These are phyloP conservation scores for Tetragonisca angustula DNA, from an alignment of 2,888 invertebrate genomes.

Conservation along the genomic window DNA sequence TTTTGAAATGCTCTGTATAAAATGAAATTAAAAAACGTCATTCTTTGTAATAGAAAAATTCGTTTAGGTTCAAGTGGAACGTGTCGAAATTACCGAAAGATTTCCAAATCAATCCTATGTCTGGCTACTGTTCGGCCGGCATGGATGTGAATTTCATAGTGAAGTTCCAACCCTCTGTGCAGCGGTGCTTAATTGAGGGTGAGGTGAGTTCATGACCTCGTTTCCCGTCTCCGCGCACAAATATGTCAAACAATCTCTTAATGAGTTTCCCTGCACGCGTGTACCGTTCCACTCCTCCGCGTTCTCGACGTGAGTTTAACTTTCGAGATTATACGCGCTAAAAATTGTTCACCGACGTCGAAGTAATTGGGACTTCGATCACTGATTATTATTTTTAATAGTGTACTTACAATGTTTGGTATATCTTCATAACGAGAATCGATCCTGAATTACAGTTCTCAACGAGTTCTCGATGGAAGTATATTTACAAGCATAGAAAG, in stretches of 20 bases:
- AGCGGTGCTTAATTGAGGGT: slow-evolving; percentile 80
- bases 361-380: slow-evolving; percentile 3
- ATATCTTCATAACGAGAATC: not conserved
- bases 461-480: not conserved
- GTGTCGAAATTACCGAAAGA: slow-evolving; percentile 83
- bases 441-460: not conserved
- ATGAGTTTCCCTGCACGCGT: slow-evolving; percentile 16
- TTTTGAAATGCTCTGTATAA: not conserved
- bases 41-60: not conserved
- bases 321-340: not conserved
- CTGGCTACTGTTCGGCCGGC: slow-evolving; percentile 88
- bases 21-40: not conserved
- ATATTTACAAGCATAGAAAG: not conserved
- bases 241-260: slow-evolving; percentile 35
- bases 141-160: slow-evolving; percentile 88
- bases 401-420: not conserved
- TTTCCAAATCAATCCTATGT: slow-evolving; percentile 87
- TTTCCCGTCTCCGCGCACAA: slow-evolving; percentile 18
- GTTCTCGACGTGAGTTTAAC: not conserved
- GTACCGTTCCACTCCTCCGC: not conserved
- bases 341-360: not conserved
- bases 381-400: not conserved
- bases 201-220: slow-evolving; percentile 75
- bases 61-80: slow-evolving; percentile 85
- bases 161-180: slow-evolving; percentile 86